Evolutionary conservation across 1,140 invertebrate species (phyloP).

Genomic region (Pentalonia nigronervosa): DNA sequence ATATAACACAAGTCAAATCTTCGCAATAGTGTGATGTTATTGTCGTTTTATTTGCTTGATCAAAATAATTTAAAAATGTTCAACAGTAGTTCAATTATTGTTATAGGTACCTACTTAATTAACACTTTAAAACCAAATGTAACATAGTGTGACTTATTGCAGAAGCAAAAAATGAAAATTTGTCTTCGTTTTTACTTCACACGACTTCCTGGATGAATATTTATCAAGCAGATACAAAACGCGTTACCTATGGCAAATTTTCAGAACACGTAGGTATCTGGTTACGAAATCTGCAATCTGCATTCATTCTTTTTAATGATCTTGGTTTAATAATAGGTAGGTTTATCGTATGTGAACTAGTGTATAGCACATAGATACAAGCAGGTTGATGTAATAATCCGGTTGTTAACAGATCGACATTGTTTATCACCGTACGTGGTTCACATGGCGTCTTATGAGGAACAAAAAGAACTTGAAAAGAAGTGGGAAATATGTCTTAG

Average conservation of each 20-base stretch:
- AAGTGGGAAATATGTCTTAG: not conserved
- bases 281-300: constrained; percentile 30
- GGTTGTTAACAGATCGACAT: constrained; percentile 30
- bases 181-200: not conserved
- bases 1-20: not conserved
- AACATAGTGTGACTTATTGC: not conserved
- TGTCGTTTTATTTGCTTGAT: not conserved
- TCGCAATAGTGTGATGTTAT: not conserved
- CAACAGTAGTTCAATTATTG: not conserved
- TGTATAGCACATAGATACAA: not conserved
- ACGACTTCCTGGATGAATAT: not conserved
- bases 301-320: constrained; percentile 10
- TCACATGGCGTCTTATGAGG: not conserved
- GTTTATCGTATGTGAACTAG: not conserved
- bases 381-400: constrained; percentile 30
- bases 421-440: not conserved
- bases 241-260: not conserved
- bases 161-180: not conserved
- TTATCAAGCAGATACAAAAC: not conserved
- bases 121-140: not conserved
- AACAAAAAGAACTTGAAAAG: not conserved
- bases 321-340: not conserved
- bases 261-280: not conserved
- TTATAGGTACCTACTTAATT: not conserved
- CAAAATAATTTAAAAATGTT: not conserved